phyloP scores from a whole-genome alignment of 2,113 vertebrate genomes.

The Leptocoma aspasia region DNA sequence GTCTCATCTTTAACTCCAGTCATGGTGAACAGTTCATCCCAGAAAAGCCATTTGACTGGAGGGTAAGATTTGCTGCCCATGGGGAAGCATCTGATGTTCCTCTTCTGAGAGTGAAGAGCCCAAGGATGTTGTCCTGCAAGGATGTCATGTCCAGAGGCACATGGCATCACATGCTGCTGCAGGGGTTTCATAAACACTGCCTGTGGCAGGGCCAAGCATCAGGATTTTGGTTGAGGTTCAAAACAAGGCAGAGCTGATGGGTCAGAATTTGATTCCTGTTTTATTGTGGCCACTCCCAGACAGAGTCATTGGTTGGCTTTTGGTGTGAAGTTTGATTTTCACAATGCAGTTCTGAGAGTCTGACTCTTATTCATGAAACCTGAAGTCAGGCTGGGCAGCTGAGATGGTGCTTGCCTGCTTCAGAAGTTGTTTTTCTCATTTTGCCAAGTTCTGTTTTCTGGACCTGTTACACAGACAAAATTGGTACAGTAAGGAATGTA shows the following conservation, averaged over 20 bases:
- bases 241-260: not conserved
- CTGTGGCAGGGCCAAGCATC: not conserved
- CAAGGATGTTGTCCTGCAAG: not conserved
- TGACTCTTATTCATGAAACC: not conserved
- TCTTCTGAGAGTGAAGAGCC: not conserved
- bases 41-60: not conserved
- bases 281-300: not conserved
- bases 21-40: not conserved
- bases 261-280: not conserved
- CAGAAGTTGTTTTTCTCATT: not conserved
- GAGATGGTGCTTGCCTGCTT: not conserved
- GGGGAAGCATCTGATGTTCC: not conserved
- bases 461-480: not conserved
- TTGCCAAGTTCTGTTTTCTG: not conserved
- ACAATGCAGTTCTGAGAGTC: not conserved
- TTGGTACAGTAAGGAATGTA: not conserved
- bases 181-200: not conserved
- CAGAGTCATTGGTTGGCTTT: not conserved
- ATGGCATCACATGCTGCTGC: accelerated
- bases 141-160: not conserved
- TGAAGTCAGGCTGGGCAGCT: not conserved
- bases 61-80: not conserved
- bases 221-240: not conserved
- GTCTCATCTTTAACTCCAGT: not conserved
- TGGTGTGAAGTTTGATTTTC: not conserved